phyloP scores from a whole-genome alignment of 2,888 invertebrate genomes.

The Yponomeuta evonymella region DNA sequence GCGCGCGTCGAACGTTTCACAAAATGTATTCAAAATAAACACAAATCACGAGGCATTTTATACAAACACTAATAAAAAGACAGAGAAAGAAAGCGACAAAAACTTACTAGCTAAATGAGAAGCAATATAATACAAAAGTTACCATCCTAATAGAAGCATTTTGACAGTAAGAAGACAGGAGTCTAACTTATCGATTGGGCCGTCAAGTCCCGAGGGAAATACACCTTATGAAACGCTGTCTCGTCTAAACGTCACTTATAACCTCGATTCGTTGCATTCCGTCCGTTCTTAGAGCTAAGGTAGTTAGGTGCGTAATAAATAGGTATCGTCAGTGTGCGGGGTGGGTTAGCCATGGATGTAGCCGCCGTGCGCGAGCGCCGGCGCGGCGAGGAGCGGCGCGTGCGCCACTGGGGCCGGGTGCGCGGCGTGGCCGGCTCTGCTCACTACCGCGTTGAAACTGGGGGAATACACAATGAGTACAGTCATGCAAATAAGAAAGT shows the following conservation, averaged over 20 bases:
- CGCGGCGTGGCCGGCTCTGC: conserved; percentile 72
- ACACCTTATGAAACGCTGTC: conserved; percentile 64
- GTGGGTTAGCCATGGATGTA: conserved; percentile 46
- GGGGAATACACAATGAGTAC: conserved; percentile 19
- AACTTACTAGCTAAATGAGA: conserved; percentile 64
- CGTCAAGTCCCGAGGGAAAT: conserved; percentile 47
- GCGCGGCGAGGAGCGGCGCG: conserved; percentile 48
- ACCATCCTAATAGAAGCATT: conserved; percentile 26
- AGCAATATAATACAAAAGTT: conserved; percentile 63
- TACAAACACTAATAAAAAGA: conserved; percentile 25
- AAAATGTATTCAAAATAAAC: conserved; percentile 49
- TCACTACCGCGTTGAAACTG: conserved; percentile 78
- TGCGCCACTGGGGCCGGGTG: conserved; percentile 52
- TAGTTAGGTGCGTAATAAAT: conserved; percentile 49
- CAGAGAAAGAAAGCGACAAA: conserved; percentile 36
- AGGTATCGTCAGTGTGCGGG: conserved; percentile 39
- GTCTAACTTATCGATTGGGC: conserved; percentile 45
- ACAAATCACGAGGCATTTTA: conserved; percentile 18
- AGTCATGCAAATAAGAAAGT: too few relatives aligned
- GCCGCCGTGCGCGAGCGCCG: conserved; percentile 49
- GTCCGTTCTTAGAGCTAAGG: conserved; percentile 57
- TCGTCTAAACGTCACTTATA: conserved; percentile 11
- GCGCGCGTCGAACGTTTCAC: conserved; percentile 62
- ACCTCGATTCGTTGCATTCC: conserved; percentile 47
- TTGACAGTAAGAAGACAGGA: conserved; percentile 27